Base-by-base conservation (phyloP, 2,113 vertebrate genomes). In the Eonycteris spelaea region DNA sequence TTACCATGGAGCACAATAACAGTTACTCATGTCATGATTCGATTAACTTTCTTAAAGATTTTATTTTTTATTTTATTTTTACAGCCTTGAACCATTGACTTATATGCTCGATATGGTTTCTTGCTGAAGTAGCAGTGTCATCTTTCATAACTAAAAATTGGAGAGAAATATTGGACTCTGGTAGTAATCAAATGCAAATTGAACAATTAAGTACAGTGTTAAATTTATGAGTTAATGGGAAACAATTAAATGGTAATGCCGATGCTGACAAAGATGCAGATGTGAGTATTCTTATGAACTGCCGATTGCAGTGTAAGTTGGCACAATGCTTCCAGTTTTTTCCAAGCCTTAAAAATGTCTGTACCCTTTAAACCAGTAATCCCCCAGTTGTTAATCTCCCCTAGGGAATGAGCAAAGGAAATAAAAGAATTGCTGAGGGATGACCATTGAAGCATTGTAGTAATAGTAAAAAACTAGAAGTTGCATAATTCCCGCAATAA, bases 51-150 rank as follows among this genome's bases (percentile, higher is more conserved):
- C 61, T 95, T 91, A 68, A 95, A 91, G 28, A n/a, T 96, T 95
- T 77, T 86, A 2, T 68, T 85, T 94, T 77, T 96, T 65, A 38
- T 86, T 96, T 91, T 86, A 38, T 86, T 94, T 92, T 91, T 88
- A 96, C 59, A 48, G 38, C 21, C 48, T 97, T 92, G 71, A 97
- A 94, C 91, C 51, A 53, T 96, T 96, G 96, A 94, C 73, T 91
- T 96, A 13, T 51, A 94, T 26, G 86, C 95, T 97, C 90, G 96
- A 55, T 91, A 93, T 94, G 97, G 97, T 98, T 98, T 98, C 97
- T 98, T 98, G 97, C 97, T 98, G 97, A 97, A 94, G 97, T 98
- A 94, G 93, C 94, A 92, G 61, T 96, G 92, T 94, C 97, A 97
- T 98, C 97, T 96, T 92, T 88, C n/a, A 90, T 86, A 86, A 92